These are phyloP conservation scores for Drosophila jambulina DNA, from an alignment of 1,140 invertebrate genomes.

Conservation along the genomic window DNA sequence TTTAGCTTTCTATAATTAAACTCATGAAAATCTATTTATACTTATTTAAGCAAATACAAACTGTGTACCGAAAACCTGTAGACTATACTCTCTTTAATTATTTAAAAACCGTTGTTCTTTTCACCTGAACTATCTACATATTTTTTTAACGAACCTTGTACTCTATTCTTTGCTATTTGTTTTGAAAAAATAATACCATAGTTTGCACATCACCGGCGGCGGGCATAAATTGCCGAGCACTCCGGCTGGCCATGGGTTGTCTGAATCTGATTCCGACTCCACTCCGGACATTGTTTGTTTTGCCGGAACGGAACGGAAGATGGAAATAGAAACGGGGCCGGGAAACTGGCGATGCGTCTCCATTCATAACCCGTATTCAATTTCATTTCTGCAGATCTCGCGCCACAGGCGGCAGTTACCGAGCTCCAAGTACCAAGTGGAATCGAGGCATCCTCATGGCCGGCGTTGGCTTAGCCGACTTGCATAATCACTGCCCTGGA, in stretches of 20 bases:
- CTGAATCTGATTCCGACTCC: background rate
- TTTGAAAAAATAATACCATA: conserved; percentile 13
- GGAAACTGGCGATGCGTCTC: conserved; percentile 32
- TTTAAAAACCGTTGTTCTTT: background rate
- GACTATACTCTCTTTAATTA: background rate
- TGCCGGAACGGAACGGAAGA: conserved; percentile 31
- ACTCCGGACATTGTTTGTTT: conserved; percentile 56
- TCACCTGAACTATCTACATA: background rate
- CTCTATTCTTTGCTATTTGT: background rate
- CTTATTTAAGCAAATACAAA: background rate
- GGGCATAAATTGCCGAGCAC: conserved; percentile 55
- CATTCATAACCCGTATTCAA: conserved; percentile 78
- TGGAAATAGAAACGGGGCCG: conserved; percentile 23
- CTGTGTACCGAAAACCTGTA: background rate
- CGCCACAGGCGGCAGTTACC: conserved; percentile 37
- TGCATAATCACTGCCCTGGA: conserved; percentile 75
- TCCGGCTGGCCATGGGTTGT: conserved; percentile 39
- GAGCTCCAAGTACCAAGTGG: background rate
- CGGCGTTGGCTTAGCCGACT: conserved; percentile 44
- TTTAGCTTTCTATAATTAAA: too few species aligned
- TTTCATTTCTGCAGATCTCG: conserved; percentile 65
- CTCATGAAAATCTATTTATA: too few species aligned
- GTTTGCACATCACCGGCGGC: conserved; percentile 12
- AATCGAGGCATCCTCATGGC: conserved; percentile 23
- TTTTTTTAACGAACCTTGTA: background rate